These are phyloP conservation scores for Nyctibius grandis DNA, from an alignment of 2,797 vertebrate genomes.

Conservation along the genomic window DNA sequence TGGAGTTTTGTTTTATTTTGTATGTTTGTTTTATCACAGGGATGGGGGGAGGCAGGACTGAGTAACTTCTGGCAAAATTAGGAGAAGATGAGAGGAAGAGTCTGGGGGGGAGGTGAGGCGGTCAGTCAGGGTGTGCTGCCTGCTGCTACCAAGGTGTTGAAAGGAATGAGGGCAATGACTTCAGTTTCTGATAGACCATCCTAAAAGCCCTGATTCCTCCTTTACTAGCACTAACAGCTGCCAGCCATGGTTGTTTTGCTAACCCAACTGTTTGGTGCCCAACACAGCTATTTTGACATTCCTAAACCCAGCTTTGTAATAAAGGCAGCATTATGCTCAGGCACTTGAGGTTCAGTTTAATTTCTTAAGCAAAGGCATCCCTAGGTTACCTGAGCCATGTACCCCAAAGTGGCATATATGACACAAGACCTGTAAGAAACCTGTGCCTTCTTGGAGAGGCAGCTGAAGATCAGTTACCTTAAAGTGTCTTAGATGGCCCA, in stretches of 20 bases:
- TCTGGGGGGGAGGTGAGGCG: neutral
- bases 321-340: neutral
- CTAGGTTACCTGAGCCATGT: neutral
- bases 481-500: neutral
- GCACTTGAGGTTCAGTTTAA: neutral
- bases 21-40: neutral
- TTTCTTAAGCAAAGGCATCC: neutral
- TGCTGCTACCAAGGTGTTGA: neutral
- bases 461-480: neutral
- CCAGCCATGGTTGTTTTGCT: neutral
- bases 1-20: neutral
- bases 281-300: neutral
- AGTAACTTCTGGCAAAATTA: neutral
- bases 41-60: neutral
- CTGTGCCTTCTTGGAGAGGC: rapidly evolving
- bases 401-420: neutral
- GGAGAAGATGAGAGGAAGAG: neutral
- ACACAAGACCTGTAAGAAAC: neutral
- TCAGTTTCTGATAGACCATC: neutral
- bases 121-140: neutral
- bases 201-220: neutral
- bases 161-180: neutral
- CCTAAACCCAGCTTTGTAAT: neutral
- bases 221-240: neutral
- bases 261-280: neutral